A percentile compares a stretch with the other conserved stretches of the same genome.
Conservation (phyloP, 2,113 vertebrate species). For the Struthio camelus region DNA sequence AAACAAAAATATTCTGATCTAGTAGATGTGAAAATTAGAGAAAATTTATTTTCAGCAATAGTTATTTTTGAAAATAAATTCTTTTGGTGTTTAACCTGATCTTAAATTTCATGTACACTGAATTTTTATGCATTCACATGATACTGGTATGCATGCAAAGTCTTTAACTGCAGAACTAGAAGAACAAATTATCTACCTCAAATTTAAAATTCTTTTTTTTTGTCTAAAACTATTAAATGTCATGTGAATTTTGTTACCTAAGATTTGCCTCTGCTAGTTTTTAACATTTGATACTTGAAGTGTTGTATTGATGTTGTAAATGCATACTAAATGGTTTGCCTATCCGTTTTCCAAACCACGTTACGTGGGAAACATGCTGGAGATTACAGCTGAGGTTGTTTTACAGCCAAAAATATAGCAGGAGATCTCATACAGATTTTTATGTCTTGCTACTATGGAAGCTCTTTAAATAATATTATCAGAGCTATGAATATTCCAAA, state of each 20-base stretch:
- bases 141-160: not conserved
- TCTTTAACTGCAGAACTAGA: not conserved
- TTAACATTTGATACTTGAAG: not conserved
- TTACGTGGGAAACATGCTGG: not conserved
- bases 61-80: not conserved
- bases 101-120: not conserved
- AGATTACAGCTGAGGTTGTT: not conserved
- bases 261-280: not conserved
- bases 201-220: not conserved
- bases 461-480: slow-evolving; percentile 2
- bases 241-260: not conserved
- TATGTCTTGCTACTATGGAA: not conserved
- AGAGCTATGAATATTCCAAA: not conserved
- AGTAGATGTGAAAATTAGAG: not conserved
- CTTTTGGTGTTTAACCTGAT: not conserved
- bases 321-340: not conserved
- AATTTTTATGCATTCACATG: not conserved
- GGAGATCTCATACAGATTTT: not conserved
- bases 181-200: not conserved
- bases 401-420: not conserved
- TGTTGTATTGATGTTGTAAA: not conserved
- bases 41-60: not conserved
- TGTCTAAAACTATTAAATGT: not conserved
- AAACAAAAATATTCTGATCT: not conserved
- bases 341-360: not conserved